phyloP scores from a whole-genome alignment of 2,888 invertebrate genomes.

The Meghimatium bilineatum region DNA sequence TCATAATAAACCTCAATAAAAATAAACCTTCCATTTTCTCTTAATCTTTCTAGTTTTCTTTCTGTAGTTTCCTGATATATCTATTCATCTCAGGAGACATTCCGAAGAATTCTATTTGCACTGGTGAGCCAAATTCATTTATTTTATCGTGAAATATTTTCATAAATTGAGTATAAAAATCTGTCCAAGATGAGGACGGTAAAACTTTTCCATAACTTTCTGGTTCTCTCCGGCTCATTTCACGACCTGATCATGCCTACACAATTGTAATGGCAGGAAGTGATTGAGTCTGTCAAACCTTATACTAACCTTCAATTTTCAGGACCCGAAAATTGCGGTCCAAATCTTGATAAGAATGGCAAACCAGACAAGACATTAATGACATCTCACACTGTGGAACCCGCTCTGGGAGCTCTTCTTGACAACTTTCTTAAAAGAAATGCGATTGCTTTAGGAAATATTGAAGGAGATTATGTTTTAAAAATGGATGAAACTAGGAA shows the following conservation, averaged over 20 bases:
- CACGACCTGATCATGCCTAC: constrained; percentile 21
- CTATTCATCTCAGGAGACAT: constrained; percentile 9
- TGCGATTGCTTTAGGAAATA: constrained; percentile 24
- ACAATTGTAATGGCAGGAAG: constrained; percentile 18
- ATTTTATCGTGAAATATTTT: constrained; percentile 25
- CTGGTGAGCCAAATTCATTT: constrained; percentile 17
- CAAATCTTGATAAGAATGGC: constrained; percentile 40
- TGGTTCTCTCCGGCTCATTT: neutral
- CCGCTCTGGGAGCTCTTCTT: constrained; percentile 6
- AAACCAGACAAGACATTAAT: constrained; percentile 34
- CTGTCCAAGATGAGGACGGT: neutral
- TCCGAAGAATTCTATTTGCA: constrained; percentile 30
- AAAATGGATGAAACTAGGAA: constrained; percentile 31
- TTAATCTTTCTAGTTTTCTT: neutral
- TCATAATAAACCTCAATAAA: neutral
- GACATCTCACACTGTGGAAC: constrained; percentile 29
- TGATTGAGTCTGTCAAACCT: constrained; percentile 43
- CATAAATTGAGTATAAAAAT: constrained; percentile 34
- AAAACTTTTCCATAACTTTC: constrained; percentile 13
- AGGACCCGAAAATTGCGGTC: constrained; percentile 35
- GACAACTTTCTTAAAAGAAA: constrained; percentile 44
- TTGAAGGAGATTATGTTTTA: constrained; percentile 31
- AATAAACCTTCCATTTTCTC: neutral
- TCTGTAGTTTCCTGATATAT: neutral
- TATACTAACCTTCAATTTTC: constrained; percentile 39